These are phyloP conservation scores for Axinella damicornis DNA, from an alignment of 37 sponge, comb jelly and placozoan species.

Conservation along the genomic window DNA sequence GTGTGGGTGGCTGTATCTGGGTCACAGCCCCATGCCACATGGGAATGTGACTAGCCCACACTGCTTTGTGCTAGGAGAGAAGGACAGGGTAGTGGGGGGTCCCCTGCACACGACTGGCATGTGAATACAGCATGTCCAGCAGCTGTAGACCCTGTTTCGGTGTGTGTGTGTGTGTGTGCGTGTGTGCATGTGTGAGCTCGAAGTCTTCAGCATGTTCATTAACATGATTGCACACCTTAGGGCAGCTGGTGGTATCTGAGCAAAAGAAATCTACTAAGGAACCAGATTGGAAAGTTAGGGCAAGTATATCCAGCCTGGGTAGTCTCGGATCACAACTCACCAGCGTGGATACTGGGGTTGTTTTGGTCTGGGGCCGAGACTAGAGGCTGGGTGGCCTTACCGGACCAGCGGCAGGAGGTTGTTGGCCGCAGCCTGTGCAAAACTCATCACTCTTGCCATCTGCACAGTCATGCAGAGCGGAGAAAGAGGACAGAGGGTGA, in stretches of 20 bases:
- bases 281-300: too few relatives aligned
- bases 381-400: neutral
- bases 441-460: conserved; percentile 21
- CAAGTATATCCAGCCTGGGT: too few relatives aligned
- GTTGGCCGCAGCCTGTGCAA: neutral
- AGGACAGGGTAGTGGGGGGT: conserved; percentile 40
- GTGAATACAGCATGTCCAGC: conserved; percentile 37
- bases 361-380: too few relatives aligned
- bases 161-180: too few relatives aligned
- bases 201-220: neutral
- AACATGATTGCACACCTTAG: conserved; percentile 10
- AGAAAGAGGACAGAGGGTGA: neutral
- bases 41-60: neutral
- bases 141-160: conserved; percentile 30
- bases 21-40: neutral
- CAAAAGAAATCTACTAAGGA: neutral
- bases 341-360: too few relatives aligned
- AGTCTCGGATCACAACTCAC: too few relatives aligned
- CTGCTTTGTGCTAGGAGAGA: too few relatives aligned
- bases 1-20: neutral
- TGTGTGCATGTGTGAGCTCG: neutral
- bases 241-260: neutral
- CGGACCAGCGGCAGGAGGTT: neutral
- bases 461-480: neutral
- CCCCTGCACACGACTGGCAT: conserved; percentile 13